Percentiles rank a stretch among this genome's conserved stretches.
phyloP scores from a whole-genome alignment of 2,888 invertebrate species.

The Xylota segnis region DNA sequence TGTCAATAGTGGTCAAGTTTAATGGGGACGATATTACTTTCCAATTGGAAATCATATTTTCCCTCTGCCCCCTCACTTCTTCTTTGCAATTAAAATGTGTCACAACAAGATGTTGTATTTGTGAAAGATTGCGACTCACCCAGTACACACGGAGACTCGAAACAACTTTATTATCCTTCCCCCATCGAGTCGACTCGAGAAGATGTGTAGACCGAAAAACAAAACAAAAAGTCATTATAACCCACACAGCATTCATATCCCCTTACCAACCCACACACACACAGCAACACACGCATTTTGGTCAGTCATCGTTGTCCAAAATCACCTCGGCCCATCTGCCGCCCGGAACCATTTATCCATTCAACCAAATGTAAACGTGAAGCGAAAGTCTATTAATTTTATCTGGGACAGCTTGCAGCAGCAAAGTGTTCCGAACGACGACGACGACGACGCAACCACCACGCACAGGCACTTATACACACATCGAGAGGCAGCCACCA shows the following conservation, averaged over 20 bases:
- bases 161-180: conserved; percentile 41
- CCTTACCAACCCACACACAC: background rate
- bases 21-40: conserved; percentile 55
- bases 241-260: conserved; percentile 8
- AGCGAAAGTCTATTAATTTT: conserved; percentile 70
- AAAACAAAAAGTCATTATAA: conserved; percentile 67
- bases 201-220: conserved; percentile 1
- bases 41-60: conserved; percentile 53
- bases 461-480: conserved; percentile 5
- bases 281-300: conserved; percentile 1
- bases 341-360: conserved; percentile 17
- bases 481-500: background rate
- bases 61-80: background rate
- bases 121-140: conserved; percentile 40
- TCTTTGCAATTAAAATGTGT: conserved; percentile 68
- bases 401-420: conserved; percentile 41
- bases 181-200: background rate
- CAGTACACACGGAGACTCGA: background rate
- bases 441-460: background rate
- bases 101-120: conserved; percentile 63
- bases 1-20: conserved; percentile 36
- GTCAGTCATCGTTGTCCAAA: conserved; percentile 26
- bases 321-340: conserved; percentile 8
- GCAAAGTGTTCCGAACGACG: background rate
- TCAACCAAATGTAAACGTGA: conserved; percentile 39